Evolutionary conservation across 2,888 invertebrate genomes (phyloP).

Genomic region (Dasypogon diadema): DNA sequence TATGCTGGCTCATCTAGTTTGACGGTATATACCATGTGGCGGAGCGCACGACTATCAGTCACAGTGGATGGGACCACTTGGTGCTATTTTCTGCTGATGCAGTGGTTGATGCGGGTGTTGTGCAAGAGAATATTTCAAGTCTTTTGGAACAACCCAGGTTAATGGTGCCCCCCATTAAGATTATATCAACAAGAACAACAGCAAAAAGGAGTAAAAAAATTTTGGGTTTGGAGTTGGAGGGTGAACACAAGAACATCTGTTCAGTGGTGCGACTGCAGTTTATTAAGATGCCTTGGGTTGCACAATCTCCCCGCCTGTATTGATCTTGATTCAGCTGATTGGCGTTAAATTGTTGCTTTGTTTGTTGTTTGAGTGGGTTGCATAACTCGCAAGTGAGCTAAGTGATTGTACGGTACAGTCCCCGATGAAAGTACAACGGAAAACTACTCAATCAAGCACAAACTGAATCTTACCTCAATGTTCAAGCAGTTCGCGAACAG

Average conservation of each 20-base stretch:
- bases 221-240: neutral
- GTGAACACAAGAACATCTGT: conserved; percentile 17
- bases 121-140: conserved; percentile 1
- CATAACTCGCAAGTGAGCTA: neutral
- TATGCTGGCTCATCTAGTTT: too few species aligned
- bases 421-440: too few species aligned
- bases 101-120: neutral
- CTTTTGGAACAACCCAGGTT: neutral
- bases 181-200: neutral
- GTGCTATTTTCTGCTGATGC: too few species aligned
- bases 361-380: conserved; percentile 13
- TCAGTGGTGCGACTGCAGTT: too few species aligned
- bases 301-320: conserved; percentile 4
- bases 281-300: neutral
- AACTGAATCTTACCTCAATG: too few species aligned
- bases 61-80: too few species aligned
- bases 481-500: too few species aligned
- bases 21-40: too few species aligned
- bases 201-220: neutral
- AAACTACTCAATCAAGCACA: too few species aligned
- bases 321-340: conserved; percentile 16
- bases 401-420: too few species aligned
- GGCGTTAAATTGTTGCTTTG: conserved; percentile 17
- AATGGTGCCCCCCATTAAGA: neutral
- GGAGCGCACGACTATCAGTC: too few species aligned